Base-by-base conservation (phyloP, 2,113 vertebrate species). In the Ophiodon elongatus region DNA sequence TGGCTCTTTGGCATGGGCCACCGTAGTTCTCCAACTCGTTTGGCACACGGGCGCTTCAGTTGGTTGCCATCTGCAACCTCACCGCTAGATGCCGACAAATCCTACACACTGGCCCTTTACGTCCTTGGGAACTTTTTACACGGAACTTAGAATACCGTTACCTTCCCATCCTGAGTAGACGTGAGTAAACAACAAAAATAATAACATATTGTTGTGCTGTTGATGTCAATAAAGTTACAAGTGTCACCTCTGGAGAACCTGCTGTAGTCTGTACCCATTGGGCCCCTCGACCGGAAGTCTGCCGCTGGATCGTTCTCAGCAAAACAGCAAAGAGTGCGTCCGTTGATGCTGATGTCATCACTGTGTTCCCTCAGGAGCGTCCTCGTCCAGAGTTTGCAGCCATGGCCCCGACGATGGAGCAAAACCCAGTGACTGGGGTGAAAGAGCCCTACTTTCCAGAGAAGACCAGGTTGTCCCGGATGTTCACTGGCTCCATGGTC, bases 361-460 rank as follows among this genome's bases (percentile, higher is more conserved):
- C 15, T 21, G 33, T 64, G 35, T 79, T 65, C 10, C 60, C 7
- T 56, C 60, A 95, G 95, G 94, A 96, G 45, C 94, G 95, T 15
- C 95, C 95, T 4, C 89, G 94, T 2, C 95, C 94, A 1, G 95
- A 96, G 83, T 96, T 96, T 90, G 95, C 93, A 2, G 95, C 95
- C 29, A 95, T 93, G 94, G 95, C 95, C 0, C 94, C 93, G 0
- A 84, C 84, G 2, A 95, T 96, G 96, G 95, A 96, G 81, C 88
- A 94, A 35, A 96, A 96, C 80, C 95, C 96, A 11, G 89, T 96
- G 85, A 96, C 95, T 0, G 96, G 95, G 3, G 87, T 96, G 41
- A 96, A 96, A 86, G 96, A 96, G 79, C 96, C 96, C 0, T 93
- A 95, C 84, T 97, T 96, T 74, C 94, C 96, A 0, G 83, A 94